Percentiles rank a stretch among this genome's conserved stretches.
phyloP scores from a whole-genome alignment of 2,888 invertebrate genomes.

The Melanophora roralis region DNA sequence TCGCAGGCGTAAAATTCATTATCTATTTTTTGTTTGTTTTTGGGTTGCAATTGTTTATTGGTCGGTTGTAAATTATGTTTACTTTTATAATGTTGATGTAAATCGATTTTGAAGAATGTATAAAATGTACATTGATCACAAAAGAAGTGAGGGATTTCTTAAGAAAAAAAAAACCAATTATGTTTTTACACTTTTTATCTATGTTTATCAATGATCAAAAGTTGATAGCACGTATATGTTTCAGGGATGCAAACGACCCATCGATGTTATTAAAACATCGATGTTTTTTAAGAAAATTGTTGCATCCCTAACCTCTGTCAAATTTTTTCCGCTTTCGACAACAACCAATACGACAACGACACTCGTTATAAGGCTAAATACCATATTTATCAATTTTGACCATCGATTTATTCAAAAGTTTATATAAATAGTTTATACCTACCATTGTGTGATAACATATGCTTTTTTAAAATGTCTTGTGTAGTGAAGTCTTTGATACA shows the following conservation, averaged over 20 bases:
- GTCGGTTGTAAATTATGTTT: conserved; percentile 66
- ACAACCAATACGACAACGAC: no score
- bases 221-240: no score
- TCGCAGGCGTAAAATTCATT: conserved; percentile 67
- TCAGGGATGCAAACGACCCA: no score
- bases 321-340: no score
- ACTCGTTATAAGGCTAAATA: no score
- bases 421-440: neutral
- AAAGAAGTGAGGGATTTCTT: conserved; percentile 73
- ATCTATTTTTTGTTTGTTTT: conserved; percentile 54
- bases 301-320: no score
- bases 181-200: no score
- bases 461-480: conserved; percentile 63
- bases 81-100: conserved; percentile 69
- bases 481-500: conserved; percentile 61
- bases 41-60: conserved; percentile 64
- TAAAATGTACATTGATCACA: conserved; percentile 71
- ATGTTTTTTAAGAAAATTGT: no score
- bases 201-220: no score
- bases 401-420: no score
- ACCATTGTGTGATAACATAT: conserved; percentile 66
- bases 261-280: no score
- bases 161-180: neutral
- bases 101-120: conserved; percentile 70
- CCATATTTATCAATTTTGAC: no score